phyloP scores from a whole-genome alignment of 2,888 invertebrate genomes.

The Plutella xylostella region DNA sequence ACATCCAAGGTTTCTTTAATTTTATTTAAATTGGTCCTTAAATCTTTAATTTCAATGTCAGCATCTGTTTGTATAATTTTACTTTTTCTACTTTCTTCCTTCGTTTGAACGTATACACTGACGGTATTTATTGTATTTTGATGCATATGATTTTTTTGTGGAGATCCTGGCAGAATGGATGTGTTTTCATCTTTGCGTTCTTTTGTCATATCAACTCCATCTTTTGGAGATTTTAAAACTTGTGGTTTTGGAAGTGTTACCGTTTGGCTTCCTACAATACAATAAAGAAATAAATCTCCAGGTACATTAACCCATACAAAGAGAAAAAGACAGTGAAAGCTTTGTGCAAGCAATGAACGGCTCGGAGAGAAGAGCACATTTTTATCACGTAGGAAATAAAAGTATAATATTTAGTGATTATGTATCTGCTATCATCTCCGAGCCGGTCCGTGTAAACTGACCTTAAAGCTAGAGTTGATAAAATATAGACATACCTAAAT shows the following conservation, averaged over 20 bases:
- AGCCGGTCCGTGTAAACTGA: no score
- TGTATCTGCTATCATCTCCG: no score
- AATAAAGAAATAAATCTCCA: slow-evolving; percentile 1
- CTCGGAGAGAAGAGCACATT: no score
- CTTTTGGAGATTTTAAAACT: slow-evolving; percentile 25
- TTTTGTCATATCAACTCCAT: slow-evolving; percentile 15
- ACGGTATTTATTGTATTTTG: slow-evolving; percentile 14
- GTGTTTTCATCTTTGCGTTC: slow-evolving; percentile 10
- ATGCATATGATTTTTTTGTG: slow-evolving; percentile 9
- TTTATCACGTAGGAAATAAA: no score
- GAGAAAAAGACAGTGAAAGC: no score
- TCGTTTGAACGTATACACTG: slow-evolving; percentile 33
- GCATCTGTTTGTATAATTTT: slow-evolving; percentile 39
- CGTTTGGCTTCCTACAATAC: slow-evolving; percentile 42
- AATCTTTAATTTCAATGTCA: slow-evolving; percentile 23
- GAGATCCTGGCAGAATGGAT: slow-evolving; percentile 12
- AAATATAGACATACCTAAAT: no score
- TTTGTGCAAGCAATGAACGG: no score
- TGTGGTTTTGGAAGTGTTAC: slow-evolving; percentile 40
- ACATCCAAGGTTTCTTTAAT: slow-evolving; percentile 28
- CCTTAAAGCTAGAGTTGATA: no score
- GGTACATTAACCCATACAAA: background rate
- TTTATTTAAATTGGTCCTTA: slow-evolving; percentile 20
- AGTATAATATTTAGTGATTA: no score
- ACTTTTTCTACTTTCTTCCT: slow-evolving; percentile 19